Evolutionary conservation across 1,140 invertebrate species (phyloP).

Genomic region (Bombyx mandarina): DNA sequence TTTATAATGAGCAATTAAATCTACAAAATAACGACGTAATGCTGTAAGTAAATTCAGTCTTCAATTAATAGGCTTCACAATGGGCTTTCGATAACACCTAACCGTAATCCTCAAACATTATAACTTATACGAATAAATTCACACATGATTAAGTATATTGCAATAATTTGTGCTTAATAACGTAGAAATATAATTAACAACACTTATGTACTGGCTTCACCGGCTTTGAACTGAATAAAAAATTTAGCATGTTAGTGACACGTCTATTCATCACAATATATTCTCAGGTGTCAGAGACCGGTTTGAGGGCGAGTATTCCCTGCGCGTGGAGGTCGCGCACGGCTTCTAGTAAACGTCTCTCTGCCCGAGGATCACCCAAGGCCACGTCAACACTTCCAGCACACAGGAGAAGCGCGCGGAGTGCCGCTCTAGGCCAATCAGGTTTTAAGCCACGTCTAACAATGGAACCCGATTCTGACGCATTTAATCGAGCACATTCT

Average conservation of each 20-base stretch:
- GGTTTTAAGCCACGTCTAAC: constrained; percentile 72
- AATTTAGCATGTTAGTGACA: constrained; percentile 42
- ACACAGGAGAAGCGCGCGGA: constrained; percentile 81
- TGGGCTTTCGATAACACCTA: constrained; percentile 13
- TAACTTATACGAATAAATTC: constrained; percentile 26
- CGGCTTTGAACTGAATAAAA: constrained; percentile 20
- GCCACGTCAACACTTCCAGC: constrained; percentile 85
- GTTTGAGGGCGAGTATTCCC: constrained; percentile 51
- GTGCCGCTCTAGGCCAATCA: constrained; percentile 80
- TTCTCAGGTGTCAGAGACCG: constrained; percentile 45
- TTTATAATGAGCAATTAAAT: constrained; percentile 56
- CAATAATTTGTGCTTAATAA: constrained; percentile 46
- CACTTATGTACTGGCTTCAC: too few relatives aligned
- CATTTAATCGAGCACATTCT: constrained; percentile 70
- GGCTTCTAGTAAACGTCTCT: constrained; percentile 61
- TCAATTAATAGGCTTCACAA: constrained; percentile 32
- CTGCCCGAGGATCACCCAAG: constrained; percentile 78
- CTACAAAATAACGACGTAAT: constrained; percentile 17
- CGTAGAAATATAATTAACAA: constrained; percentile 15
- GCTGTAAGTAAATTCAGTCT: constrained; percentile 62
- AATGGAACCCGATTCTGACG: constrained; percentile 73
- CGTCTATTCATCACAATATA: constrained; percentile 13
- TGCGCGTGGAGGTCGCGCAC: constrained; percentile 53
- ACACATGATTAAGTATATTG: constrained; percentile 17
- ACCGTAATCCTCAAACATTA: constrained; percentile 14